Base-by-base conservation (phyloP, 2,797 vertebrate genomes). In the Serranus cabrilla region DNA sequence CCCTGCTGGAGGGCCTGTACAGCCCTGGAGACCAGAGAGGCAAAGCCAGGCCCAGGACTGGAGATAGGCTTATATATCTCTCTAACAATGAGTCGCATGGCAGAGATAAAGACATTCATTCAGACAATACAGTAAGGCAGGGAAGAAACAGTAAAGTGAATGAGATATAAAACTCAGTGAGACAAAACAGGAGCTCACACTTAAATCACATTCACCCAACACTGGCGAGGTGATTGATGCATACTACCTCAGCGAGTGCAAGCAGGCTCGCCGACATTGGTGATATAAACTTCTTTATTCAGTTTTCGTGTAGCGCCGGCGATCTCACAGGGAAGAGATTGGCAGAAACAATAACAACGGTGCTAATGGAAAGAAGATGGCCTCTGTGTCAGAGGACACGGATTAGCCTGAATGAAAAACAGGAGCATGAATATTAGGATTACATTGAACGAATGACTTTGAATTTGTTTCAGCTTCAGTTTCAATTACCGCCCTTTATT, bases 291-390 rank as follows among this genome's bases (percentile, higher is more conserved):
- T 73, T 90, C 87, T 92, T 89, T 86, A 90, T 89, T 87, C 75
- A 21, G 64, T 87, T 80, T 78, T 75, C 64, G 76, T 68, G 76
- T 54, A 69, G 74, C 58, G 58, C 39, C 51, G 78, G 64, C 10
- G 62, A 80, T 84, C 85, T 89, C 80, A 27, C 64, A 80, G 82
- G 80, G 77, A 84, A 71, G 74, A 85, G 87, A 92, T 84, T 75
- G 91, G 83, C 86, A 91, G 86, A 78, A 91, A 93, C 88, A 93
- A 93, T 89, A 94, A 92, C 85, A 92, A 87, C 81, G 81, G 78
- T 51, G 84, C 82, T 87, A 87, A 90, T 84, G 74, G 80, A 89
- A 89, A 90, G 76, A 80, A 84, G 74, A 89, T 77, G 74, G 78
- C 82, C 75, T 81, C 70, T 45, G 84, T 89, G 88, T 95, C 89